Base-by-base conservation (phyloP, 35 echinoderm and acorn worm species). In the Patiria miniata region DNA sequence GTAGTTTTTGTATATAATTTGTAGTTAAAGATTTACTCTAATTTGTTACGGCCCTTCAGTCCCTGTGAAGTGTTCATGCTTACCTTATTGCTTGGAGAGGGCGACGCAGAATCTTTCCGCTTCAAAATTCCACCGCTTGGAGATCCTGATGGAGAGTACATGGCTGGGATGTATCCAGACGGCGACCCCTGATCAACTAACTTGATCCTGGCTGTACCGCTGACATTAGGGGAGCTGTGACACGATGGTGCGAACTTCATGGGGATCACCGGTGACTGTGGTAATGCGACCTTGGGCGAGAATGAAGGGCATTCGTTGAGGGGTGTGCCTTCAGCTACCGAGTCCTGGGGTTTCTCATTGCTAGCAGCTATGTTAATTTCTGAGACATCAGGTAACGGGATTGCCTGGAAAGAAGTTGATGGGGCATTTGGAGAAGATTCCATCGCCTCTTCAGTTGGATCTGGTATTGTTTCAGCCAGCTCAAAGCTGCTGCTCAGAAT, bases 51-150 rank as follows among this genome's bases (percentile, higher is more conserved):
- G n/a, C n/a, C n/a, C n/a, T n/a, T n/a, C n/a, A n/a, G n/a, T n/a
- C n/a, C 29, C 77, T 15, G 33, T 38, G 14, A 37, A 10, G 6
- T 86, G 6, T 55, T 44, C 3, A 14, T 83, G 59, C 91, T 98
- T 81, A 92, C 96, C 92, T 94, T 98, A 77, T 89, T 97, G 9
- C 52, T 60, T 33, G 82, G 82, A 59, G 90, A 89, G 18, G 96
- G 96, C 19, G 96, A 98, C 39, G 96, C 89, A n/a, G 96, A 91
- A 79, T 94, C 84, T 53, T 84, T 90, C 79, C 87, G 88, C 91
- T 97, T 97, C 12, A 98, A 78, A 42, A 98, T 98, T 9, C 96
- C 96, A 37, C 50, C 77, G 51, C 96, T 94, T 9, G 96, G 96
- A 4, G 96, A 98, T 1, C 65, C 92, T 38, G 86, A 77, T 10